Conservation (phyloP, 2,888 invertebrate genomes). For the Eurytoma californica region DNA sequence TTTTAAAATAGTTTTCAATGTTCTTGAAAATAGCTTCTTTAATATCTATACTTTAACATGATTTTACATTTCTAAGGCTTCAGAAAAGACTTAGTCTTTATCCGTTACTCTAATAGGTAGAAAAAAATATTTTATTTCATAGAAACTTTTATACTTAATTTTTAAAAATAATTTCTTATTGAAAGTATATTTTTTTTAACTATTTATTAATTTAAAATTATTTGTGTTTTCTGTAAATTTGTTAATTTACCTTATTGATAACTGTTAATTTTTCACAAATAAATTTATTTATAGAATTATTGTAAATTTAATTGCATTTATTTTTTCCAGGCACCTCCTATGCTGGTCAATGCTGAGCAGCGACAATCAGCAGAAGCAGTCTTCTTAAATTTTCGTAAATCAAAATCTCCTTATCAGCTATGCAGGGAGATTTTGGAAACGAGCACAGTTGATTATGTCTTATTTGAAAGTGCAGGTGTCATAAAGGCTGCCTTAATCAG, state of each 20-base stretch:
- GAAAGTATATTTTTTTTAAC: no score
- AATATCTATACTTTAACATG: constrained; percentile 17
- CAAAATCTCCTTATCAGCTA: constrained; percentile 87
- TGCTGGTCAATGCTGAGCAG: constrained; percentile 85
- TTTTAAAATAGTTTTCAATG: background rate
- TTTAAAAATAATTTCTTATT: background rate
- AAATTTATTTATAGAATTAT: no score
- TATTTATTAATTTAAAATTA: background rate
- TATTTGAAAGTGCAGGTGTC: constrained; percentile 91
- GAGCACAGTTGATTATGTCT: constrained; percentile 84
- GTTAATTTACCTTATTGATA: background rate
- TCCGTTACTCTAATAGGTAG: background rate
- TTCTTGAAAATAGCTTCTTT: background rate
- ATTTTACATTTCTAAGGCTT: constrained; percentile 34
- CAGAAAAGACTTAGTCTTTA: constrained; percentile 14
- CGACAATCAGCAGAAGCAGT: constrained; percentile 88
- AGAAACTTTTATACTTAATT: background rate
- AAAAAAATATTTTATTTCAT: constrained; percentile 11
- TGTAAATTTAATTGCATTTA: no score
- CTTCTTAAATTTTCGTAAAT: constrained; percentile 88
- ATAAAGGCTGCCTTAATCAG: constrained; percentile 88
- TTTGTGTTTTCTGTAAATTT: background rate
- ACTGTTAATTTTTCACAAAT: background rate
- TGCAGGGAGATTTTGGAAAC: constrained; percentile 88
- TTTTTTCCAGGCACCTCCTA: constrained; percentile 83